Conservation (phyloP, 2,797 vertebrate genomes). For the Sebastes steindachneri region DNA sequence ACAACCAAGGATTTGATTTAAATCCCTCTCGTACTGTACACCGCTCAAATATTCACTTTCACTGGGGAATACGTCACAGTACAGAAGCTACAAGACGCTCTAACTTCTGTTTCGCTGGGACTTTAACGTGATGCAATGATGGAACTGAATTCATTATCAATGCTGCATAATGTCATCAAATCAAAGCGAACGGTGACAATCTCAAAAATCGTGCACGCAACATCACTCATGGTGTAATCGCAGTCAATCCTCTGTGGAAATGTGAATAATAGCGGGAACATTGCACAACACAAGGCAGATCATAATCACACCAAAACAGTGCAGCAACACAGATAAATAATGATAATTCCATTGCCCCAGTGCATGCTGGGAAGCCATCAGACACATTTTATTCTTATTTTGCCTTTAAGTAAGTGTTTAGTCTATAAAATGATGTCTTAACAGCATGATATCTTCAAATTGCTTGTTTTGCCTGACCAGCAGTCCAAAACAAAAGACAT, state of each 20-base stretch:
- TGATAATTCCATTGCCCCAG: too few species aligned
- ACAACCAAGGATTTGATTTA: too few species aligned
- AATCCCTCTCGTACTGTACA: neutral
- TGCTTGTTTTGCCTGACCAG: too few species aligned
- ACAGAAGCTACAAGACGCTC: neutral
- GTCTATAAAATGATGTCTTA: neutral
- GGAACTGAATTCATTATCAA: neutral
- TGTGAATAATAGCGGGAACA: neutral
- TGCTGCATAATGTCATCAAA: neutral
- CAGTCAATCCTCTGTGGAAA: neutral
- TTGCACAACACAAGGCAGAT: neutral
- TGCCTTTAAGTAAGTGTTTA: neutral
- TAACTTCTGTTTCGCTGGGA: neutral
- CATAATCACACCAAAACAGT: neutral
- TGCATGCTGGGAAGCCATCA: neutral
- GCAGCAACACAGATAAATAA: neutral
- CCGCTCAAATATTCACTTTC: rapidly evolving
- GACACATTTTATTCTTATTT: neutral
- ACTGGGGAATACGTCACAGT: neutral
- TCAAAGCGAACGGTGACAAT: neutral
- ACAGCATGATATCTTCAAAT: neutral
- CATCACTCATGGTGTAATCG: neutral
- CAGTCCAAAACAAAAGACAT: too few species aligned
- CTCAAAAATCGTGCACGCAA: neutral
- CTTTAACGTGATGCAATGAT: neutral